Base-by-base conservation (phyloP, 2,113 vertebrate species). In the Anarhynchus alexandrinus region DNA sequence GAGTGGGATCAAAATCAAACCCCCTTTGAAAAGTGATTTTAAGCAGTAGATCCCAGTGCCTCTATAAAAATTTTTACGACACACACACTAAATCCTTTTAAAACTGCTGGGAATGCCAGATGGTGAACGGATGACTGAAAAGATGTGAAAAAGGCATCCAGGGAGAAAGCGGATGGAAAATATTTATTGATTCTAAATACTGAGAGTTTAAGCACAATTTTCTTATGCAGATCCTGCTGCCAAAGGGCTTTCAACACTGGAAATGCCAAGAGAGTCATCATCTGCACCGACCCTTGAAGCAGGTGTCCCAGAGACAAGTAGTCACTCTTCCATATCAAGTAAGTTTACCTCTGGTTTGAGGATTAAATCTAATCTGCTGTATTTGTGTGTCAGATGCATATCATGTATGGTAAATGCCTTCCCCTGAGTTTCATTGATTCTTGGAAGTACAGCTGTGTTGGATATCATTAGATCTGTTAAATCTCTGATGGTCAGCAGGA, bases 321-420 rank as follows among this genome's bases (percentile, higher is more conserved):
- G 99, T 90, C 99, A 99, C 94, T 99, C 99, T 94, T 99, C 99
- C 90, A 97, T 99, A 80, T 98, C 99, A 98, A 99, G 99, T 99
- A 99, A 98, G 99, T 78, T 88, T 81, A 71, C 38, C 71, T 90
- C 49, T 94, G 45, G 30, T 86, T 94, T 82, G 67, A 79, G 54
- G 51, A 82, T 76, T 81, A 58, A 92, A 79, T 89, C 27, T 26
- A 49, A 88, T 51, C 76, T 65, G 20, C 47, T 72, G 29, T 57
- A 49, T 59, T 90, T 85, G 13, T 83, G n/a, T 7, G 11, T 88
- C 51, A 79, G 72, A 36, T 92, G 64, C 26, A 10, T 93, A 57
- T 76, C 26, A 17, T 30, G 8, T 72, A 26, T 91, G 25, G 26
- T 51, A n/a, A 67, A 79, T 86, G n/a, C 43, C 23, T 74, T 82